A percentile compares a stretch with the other conserved stretches of the same genome.
Evolutionary conservation across 2,113 vertebrate species (phyloP).

Genomic region (Cyanoramphus novaezelandiae): DNA sequence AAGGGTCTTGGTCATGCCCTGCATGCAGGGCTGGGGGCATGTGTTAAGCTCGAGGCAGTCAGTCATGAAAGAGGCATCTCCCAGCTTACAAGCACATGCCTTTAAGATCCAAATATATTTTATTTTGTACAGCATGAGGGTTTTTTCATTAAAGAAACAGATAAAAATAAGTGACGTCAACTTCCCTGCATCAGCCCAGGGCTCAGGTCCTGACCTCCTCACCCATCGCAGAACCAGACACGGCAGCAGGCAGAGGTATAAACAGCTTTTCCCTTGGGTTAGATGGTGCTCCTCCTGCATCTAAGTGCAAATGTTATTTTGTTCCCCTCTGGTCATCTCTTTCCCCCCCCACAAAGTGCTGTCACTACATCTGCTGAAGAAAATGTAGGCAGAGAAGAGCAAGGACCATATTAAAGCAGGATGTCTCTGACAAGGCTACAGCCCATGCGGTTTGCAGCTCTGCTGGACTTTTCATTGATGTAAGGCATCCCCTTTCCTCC

Average conservation of each 20-base stretch:
- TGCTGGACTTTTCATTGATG: not conserved
- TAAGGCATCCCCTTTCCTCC: not conserved
- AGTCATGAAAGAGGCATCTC: not conserved
- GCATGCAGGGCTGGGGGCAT: not conserved
- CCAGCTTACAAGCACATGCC: not conserved
- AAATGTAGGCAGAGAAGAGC: not conserved
- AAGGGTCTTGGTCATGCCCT: not conserved
- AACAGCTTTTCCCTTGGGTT: not conserved
- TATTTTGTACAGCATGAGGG: not conserved
- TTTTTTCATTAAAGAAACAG: not conserved
- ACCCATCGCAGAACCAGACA: not conserved
- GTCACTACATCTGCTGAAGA: not conserved
- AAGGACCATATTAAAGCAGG: not conserved
- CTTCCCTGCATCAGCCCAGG: not conserved
- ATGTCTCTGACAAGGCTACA: not conserved
- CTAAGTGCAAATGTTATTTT: not conserved
- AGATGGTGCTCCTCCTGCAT: not conserved
- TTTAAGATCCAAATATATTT: not conserved
- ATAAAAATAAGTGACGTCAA: not conserved
- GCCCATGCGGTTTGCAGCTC: fast-evolving
- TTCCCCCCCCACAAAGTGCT: not conserved
- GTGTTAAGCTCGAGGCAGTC: not conserved
- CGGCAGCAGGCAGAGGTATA: not conserved
- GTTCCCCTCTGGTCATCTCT: not conserved
- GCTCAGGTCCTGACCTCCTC: not conserved